These are phyloP conservation scores for Toxonevra muliebris DNA, from an alignment of 2,888 invertebrate species.

Conservation along the genomic window DNA sequence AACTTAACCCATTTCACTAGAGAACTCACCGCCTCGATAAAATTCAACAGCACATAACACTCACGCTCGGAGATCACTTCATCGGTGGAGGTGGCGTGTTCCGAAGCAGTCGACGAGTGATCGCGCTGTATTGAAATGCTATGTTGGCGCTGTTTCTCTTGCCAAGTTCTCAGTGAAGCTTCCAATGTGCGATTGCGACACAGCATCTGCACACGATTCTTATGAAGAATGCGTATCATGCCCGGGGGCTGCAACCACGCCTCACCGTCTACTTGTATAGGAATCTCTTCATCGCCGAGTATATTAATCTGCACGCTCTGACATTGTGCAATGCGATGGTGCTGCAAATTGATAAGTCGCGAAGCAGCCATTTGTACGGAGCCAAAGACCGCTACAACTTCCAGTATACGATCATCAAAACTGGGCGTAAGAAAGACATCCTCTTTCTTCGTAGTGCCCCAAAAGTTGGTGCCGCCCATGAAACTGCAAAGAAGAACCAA, in stretches of 20 bases:
- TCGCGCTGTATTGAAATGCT: conserved; percentile 66
- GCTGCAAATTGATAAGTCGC: conserved; percentile 91
- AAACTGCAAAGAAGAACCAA: conserved; percentile 71
- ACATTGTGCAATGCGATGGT: conserved; percentile 97
- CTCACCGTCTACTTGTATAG: conserved; percentile 96
- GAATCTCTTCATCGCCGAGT: conserved; percentile 90
- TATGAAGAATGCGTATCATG: conserved; percentile 94
- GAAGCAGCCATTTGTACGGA: conserved; percentile 98
- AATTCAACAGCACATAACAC: conserved; percentile 71
- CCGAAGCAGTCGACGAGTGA: conserved; percentile 64
- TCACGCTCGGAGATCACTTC: conserved; percentile 66
- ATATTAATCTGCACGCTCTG: conserved; percentile 96
- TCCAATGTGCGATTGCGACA: conserved; percentile 91
- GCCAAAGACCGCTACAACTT: conserved; percentile 97
- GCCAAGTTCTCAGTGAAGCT: conserved; percentile 87
- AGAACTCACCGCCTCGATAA: conserved; percentile 85
- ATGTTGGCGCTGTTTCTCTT: conserved; percentile 79
- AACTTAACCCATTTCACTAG: conserved; percentile 85
- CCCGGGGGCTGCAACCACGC: conserved; percentile 98
- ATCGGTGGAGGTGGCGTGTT: conserved; percentile 62
- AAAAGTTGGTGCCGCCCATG: conserved; percentile 98
- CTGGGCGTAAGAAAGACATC: conserved; percentile 92
- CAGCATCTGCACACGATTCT: conserved; percentile 96
- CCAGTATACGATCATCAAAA: conserved; percentile 94
- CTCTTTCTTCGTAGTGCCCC: conserved; percentile 93